Percentiles rank a stretch among this genome's conserved stretches.
Evolutionary conservation across 1,140 invertebrate genomes (phyloP).

Genomic region (Calliopsis andreniformis): DNA sequence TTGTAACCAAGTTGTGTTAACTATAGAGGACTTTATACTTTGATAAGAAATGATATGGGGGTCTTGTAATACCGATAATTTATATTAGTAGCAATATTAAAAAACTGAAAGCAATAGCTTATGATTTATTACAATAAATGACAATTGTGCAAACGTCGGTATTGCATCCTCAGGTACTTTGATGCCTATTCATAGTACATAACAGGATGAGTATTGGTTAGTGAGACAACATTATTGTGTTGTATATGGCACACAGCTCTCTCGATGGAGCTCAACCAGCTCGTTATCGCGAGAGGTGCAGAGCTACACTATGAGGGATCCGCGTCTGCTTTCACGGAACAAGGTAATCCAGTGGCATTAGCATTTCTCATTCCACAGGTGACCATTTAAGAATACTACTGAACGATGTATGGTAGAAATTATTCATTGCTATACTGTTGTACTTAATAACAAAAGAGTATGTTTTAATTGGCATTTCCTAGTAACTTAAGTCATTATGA

Average conservation of each 20-base stretch:
- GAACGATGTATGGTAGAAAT: conserved; percentile 1
- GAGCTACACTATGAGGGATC: conserved; percentile 83
- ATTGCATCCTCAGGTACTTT: conserved; percentile 47
- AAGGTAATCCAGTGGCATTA: conserved; percentile 75
- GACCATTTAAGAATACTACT: conserved; percentile 35
- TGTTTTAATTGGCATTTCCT: conserved; percentile 10
- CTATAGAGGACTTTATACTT: conserved; percentile 8
- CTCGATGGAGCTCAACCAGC: conserved; percentile 85
- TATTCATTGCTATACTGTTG: neutral
- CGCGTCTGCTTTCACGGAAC: conserved; percentile 76
- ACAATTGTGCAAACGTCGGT: conserved; percentile 9
- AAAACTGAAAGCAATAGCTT: neutral
- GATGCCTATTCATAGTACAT: conserved; percentile 54
- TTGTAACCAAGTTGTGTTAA: neutral
- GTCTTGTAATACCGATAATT: conserved; percentile 23
- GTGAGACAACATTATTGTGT: conserved; percentile 80
- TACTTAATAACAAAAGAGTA: conserved; percentile 5
- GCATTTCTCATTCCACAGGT: conserved; percentile 36
- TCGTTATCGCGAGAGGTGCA: conserved; percentile 84
- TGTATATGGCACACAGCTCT: conserved; percentile 83
- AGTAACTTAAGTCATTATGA: neutral
- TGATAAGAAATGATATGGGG: conserved; percentile 5
- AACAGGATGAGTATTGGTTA: conserved; percentile 66
- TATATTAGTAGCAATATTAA: neutral
- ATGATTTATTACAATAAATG: too few relatives aligned